Evolutionary conservation across 2,888 invertebrate species (phyloP).

Genomic region (Hirtodrosophila alboralis): DNA sequence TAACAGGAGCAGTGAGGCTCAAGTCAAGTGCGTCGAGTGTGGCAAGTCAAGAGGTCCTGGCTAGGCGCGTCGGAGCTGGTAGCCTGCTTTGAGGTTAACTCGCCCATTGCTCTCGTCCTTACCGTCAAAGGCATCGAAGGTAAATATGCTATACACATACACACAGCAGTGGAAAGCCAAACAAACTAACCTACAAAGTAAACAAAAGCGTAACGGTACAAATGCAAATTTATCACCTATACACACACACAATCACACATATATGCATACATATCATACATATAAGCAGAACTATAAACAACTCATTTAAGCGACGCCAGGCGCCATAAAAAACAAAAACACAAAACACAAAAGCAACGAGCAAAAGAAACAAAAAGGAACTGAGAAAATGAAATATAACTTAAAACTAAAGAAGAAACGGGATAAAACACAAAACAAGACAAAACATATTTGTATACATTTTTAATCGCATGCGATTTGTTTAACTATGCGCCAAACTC

Average conservation of each 20-base stretch:
- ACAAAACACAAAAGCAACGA: constrained; percentile 15
- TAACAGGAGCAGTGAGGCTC: constrained; percentile 25
- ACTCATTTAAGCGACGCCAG: constrained; percentile 69
- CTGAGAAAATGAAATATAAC: constrained; percentile 29
- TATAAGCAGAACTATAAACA: constrained; percentile 50
- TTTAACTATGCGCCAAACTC: constrained; percentile 57
- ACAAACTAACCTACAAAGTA: constrained; percentile 78
- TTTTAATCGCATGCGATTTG: constrained; percentile 77
- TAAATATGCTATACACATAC: too few relatives aligned
- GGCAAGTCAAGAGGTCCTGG: constrained; percentile 44
- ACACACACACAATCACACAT: constrained; percentile 17
- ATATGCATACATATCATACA: constrained; percentile 3
- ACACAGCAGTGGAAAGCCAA: constrained; percentile 37
- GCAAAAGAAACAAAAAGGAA: constrained; percentile 28
- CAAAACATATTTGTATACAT: constrained; percentile 47
- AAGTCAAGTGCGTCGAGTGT: constrained; percentile 60
- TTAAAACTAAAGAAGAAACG: constrained; percentile 16
- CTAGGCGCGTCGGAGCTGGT: constrained; percentile 31
- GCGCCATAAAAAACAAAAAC: constrained; percentile 48
- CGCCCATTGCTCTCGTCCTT: constrained; percentile 15
- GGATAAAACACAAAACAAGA: constrained; percentile 13
- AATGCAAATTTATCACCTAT: constrained; percentile 73
- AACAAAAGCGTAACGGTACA: constrained; percentile 74
- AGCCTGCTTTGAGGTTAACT: constrained; percentile 70
- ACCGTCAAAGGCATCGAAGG: constrained; percentile 69